These are phyloP conservation scores for Coptodon rendalli DNA, from an alignment of 2,113 vertebrate genomes.

Conservation along the genomic window DNA sequence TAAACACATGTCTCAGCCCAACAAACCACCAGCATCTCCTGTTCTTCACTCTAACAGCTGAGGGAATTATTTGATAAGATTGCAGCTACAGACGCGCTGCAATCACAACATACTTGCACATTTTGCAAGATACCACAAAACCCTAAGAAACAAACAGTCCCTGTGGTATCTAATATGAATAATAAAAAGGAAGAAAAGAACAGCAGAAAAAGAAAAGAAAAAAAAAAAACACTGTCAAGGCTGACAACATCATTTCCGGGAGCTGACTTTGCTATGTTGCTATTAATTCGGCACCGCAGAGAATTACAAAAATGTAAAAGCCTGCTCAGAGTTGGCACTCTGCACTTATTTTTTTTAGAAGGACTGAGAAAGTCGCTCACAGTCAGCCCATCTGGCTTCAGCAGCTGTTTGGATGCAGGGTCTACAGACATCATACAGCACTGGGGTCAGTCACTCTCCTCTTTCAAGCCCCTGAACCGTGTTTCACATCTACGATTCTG, in stretches of 20 bases:
- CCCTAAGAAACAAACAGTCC: not conserved
- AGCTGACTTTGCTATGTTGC: not conserved
- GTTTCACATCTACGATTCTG: not conserved
- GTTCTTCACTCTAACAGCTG: not conserved
- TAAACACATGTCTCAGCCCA: not conserved
- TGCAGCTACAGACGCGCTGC: not conserved
- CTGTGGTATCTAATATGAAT: not conserved
- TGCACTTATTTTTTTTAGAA: not conserved
- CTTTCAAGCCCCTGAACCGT: not conserved
- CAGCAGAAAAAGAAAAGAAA: accelerated
- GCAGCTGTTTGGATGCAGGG: not conserved
- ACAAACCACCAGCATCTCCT: not conserved
- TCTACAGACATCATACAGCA: not conserved
- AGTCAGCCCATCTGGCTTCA: not conserved
- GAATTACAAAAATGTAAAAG: not conserved
- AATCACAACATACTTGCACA: not conserved
- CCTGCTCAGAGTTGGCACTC: not conserved
- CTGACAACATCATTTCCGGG: not conserved
- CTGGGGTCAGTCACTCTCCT: not conserved
- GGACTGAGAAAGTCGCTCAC: not conserved
- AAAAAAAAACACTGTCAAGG: not conserved
- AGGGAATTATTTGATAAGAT: not conserved
- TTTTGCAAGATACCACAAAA: not conserved
- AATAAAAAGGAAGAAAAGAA: not conserved
- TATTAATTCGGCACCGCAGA: not conserved